Base-by-base conservation (phyloP, 2,888 invertebrate species). In the Ectropis crepuscularia region DNA sequence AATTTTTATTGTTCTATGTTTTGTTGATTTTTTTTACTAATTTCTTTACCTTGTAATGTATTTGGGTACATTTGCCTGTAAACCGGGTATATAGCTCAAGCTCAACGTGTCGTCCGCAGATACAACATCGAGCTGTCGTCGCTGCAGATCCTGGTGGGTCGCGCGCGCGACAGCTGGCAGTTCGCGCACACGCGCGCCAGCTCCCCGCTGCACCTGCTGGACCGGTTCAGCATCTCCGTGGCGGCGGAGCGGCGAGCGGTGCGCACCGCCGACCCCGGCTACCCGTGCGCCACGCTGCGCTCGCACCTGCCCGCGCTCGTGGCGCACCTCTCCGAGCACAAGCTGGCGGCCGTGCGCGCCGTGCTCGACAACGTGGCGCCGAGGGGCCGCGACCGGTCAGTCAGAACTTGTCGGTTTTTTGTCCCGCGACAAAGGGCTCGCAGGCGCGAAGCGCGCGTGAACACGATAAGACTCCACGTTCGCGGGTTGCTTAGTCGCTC, bases 251-350 rank as follows among this genome's bases (percentile, higher is more conserved):
- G 98, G 59, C 94, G 98, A 70, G 94, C 97, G 73, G 95, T 98
- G 46, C 95, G 95, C 73, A 98, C 98, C 5, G 90, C 94, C 48
- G 98, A 98, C 93, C 98, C 98, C 2, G 95, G 96, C 79, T 98
- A 96, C 93, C 98, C 99, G 2, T 95, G 96, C 66, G 93, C 97
- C 37, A 96, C 96, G 46, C 88, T 98, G 46, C 95, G 96, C 70
- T 98, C 98, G 51, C 97, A 96, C 68, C 93, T 99, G 73, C 98
- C 98, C 0, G 95, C 96, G 83, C 93, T 99, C 12, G 96, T 97
- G 42, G 96, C 96, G 55, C 99, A 99, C 87, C 94, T 99, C 50
- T 98, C 97, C 89, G 98, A 99, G 85, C 95, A 96, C 76, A 99
- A 99, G 93, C 96, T 99, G 76, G 74, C 80, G 69, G 88, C 89